Percentiles rank a stretch among this genome's conserved stretches.
Evolutionary conservation across 2,113 vertebrate genomes (phyloP).

Genomic region (Hippocampus guttulatus): DNA sequence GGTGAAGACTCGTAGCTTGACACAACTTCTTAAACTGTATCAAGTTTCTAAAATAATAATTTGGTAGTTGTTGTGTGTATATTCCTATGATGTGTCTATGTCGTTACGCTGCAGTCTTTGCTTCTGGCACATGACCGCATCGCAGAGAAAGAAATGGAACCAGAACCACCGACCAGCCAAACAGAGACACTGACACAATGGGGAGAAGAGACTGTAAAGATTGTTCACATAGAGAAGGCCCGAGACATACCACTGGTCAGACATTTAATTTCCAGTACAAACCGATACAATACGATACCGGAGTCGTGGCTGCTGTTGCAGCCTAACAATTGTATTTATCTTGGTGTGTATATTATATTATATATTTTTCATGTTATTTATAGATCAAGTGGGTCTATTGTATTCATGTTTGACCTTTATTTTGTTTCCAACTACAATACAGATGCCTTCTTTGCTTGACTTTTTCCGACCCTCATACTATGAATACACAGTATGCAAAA

Average conservation of each 20-base stretch:
- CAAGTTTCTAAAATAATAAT: not conserved
- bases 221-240: slow-evolving; percentile 94
- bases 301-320: too few species aligned
- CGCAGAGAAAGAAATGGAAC: slow-evolving; percentile 91
- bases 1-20: slow-evolving; percentile 62
- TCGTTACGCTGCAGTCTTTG: slow-evolving; percentile 73
- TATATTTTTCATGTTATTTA: too few species aligned
- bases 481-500: not conserved
- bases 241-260: slow-evolving; percentile 91
- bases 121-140: slow-evolving; percentile 89
- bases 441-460: too few species aligned
- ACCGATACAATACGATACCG: not conserved
- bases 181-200: slow-evolving; percentile 86
- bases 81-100: slow-evolving; percentile 11
- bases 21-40: not conserved
- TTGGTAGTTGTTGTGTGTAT: not conserved
- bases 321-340: too few species aligned
- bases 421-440: too few species aligned
- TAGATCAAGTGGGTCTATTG: too few species aligned
- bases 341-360: too few species aligned
- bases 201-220: slow-evolving; percentile 92
- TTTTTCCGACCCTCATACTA: too few species aligned
- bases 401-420: too few species aligned
- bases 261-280: slow-evolving; percentile 6
- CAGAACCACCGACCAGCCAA: slow-evolving; percentile 76